Evolutionary conservation across 2,797 vertebrate species (phyloP), one percentile per base, ranked within the genome.

Genomic region (Lophotriccus pileatus): DNA sequence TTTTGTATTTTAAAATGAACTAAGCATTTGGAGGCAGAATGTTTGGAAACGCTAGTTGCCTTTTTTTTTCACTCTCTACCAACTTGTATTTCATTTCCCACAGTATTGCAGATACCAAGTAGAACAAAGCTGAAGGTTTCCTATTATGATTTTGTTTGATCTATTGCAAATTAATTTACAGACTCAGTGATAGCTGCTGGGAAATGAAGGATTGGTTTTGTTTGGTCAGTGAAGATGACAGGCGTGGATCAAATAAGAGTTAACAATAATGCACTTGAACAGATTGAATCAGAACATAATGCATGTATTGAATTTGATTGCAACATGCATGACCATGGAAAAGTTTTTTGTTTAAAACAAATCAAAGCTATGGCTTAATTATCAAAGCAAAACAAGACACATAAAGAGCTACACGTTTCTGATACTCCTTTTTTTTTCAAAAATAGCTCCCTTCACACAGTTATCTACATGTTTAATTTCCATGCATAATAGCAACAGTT

Each of bases 401-500:
- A 96, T 94, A 97, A 98, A 97, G 94, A 96, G 72, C 82, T 97
- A 95, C 74, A 84, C 91, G 75, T 90, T 97, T 94, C 93, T 97
- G 90, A 93, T 97, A 95, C 47, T 84, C 69, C n/a, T 89, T 96
- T 97, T 96, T 97, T 97, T 97, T 96, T 95, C 73, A 95, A 87
- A 97, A 96, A 96, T 84, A 96, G 68, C 96, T 97, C 96, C 69
- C 93, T 97, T 97, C 97, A 92, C 94, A 95, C 84, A 96, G 87
- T 98, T 98, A 97, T 97, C 96, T 97, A 90, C 94, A 89, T 96
- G 96, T 98, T 98, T 98, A 96, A 98, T 98, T 98, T 98, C 96
- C 96, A 96, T 88, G 84, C 84, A 96, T 97, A 98, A 98, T 97
- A 97, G 96, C 87, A 96, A 96, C 89, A 96, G 97, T 98, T 98